Evolutionary conservation across 2,797 vertebrate species (phyloP).

Genomic region (Tapirus indicus): DNA sequence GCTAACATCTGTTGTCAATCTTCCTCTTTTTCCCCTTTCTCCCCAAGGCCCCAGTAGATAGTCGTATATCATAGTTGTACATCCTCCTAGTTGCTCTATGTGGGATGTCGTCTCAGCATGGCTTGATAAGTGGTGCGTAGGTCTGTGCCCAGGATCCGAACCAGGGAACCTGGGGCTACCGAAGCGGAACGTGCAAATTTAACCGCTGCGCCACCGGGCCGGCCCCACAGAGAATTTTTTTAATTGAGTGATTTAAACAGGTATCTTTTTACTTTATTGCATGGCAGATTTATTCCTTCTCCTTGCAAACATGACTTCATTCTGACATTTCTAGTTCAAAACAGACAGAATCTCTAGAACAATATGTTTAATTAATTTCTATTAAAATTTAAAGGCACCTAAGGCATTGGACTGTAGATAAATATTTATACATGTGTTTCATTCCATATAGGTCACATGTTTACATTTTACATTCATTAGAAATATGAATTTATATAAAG

Average conservation of each 20-base stretch:
- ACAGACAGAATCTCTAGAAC: constrained; percentile 41
- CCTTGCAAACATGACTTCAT: constrained; percentile 61
- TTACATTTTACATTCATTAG: constrained; percentile 23
- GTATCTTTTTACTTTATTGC: constrained; percentile 1
- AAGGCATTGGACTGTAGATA: constrained; percentile 16
- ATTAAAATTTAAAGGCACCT: constrained; percentile 19
- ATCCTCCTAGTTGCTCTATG: too few relatives aligned
- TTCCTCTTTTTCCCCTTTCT: too few relatives aligned
- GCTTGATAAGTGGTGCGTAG: too few relatives aligned
- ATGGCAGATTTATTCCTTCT: constrained; percentile 3
- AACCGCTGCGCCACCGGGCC: too few relatives aligned
- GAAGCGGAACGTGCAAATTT: too few relatives aligned
- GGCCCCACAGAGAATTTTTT: constrained; percentile 22
- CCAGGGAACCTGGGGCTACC: too few relatives aligned
- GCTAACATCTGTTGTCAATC: too few relatives aligned
- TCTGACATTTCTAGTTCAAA: constrained; percentile 57
- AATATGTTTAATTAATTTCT: constrained; percentile 62
- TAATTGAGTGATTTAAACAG: constrained; percentile 23
- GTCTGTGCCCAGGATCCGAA: too few relatives aligned
- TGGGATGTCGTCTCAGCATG: too few relatives aligned
- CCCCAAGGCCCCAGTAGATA: too few relatives aligned
- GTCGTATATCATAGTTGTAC: too few relatives aligned
- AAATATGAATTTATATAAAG: constrained; percentile 19
- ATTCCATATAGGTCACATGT: background rate
- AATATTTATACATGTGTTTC: constrained; percentile 2